Conservation (phyloP, 2,113 vertebrate genomes). For the Anser brachyrhynchus region DNA sequence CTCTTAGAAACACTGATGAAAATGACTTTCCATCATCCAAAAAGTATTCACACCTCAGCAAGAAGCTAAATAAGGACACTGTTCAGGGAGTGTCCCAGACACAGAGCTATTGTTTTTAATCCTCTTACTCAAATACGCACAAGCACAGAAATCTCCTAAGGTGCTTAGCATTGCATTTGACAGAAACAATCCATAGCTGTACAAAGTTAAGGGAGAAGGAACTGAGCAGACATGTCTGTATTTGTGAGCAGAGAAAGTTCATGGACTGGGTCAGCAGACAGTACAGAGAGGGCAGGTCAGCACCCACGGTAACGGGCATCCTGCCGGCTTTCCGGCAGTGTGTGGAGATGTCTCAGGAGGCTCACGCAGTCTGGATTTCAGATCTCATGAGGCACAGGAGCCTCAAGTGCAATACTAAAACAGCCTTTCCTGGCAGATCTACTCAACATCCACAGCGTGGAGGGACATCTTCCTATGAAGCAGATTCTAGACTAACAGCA, state of each 20-base stretch:
- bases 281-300: background rate
- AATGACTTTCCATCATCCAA: conserved; percentile 36
- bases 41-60: conserved; percentile 43
- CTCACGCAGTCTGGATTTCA: background rate
- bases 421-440: background rate
- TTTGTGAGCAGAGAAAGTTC: background rate
- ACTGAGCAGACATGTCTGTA: background rate
- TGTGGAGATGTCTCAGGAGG: background rate
- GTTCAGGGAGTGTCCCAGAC: conserved; percentile 39
- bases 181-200: conserved; percentile 17
- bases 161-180: conserved; percentile 12
- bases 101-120: conserved; percentile 52
- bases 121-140: conserved; percentile 44
- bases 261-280: background rate
- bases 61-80: conserved; percentile 46
- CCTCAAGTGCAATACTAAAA: background rate
- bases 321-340: background rate
- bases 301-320: background rate
- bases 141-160: conserved; percentile 59
- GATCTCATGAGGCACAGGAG: accelerated
- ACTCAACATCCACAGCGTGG: background rate
- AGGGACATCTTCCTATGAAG: background rate
- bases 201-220: background rate
- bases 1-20: background rate
- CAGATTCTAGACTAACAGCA: background rate